These are phyloP conservation scores for Orthonevra nobilis DNA, from an alignment of 2,888 invertebrate species.

Conservation along the genomic window DNA sequence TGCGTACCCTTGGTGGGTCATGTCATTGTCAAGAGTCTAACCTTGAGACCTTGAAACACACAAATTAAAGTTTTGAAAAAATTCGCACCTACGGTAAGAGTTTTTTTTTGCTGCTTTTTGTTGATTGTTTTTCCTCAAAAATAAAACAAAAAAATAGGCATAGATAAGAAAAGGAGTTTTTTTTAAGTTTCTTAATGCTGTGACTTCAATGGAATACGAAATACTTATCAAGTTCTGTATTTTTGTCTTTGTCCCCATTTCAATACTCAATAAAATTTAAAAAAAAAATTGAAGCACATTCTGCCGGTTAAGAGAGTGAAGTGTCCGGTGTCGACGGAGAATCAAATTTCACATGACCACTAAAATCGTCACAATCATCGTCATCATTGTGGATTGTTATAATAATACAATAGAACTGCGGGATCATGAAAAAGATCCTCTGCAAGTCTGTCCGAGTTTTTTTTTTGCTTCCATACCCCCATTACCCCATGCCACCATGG, in stretches of 20 bases:
- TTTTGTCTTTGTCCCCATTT: constrained; percentile 24
- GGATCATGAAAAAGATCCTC: constrained; percentile 31
- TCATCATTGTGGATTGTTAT: not conserved
- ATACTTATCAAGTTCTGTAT: no score
- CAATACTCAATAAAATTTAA: constrained; percentile 48
- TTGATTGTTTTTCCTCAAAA: no score
- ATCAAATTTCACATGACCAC: constrained; percentile 63
- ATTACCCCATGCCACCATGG: no score
- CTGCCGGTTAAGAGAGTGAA: not conserved
- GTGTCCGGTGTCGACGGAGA: constrained; percentile 49
- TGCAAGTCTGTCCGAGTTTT: not conserved
- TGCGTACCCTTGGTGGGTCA: constrained; percentile 36
- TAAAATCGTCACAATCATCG: constrained; percentile 20
- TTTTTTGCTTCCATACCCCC: not conserved
- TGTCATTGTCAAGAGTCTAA: constrained; percentile 46
- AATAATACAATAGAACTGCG: constrained; percentile 18
- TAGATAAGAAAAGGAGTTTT: no score
- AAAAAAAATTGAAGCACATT: not conserved
- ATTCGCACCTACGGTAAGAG: no score
- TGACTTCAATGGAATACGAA: no score
- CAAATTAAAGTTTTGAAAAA: no score
- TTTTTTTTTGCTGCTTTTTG: no score
- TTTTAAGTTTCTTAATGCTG: no score
- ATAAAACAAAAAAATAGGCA: no score
- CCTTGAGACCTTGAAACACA: constrained; percentile 46